phyloP scores from a whole-genome alignment of 2,113 vertebrate genomes.

The Tylochromis polylepis region DNA sequence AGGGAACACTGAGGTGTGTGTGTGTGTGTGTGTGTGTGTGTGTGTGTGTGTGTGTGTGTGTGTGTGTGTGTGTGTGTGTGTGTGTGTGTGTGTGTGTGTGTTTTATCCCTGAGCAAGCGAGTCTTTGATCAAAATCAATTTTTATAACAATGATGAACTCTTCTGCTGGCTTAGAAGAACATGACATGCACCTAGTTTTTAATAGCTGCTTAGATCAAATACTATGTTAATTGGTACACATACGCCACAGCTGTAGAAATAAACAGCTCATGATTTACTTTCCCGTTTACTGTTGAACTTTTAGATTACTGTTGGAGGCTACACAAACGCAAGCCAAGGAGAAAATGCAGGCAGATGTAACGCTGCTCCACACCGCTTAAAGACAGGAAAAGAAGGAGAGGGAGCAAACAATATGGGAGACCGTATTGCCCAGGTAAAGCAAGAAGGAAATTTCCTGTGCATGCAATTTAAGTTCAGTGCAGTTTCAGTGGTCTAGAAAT shows the following conservation, averaged over 20 bases:
- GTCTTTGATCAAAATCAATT: slow-evolving; percentile 30
- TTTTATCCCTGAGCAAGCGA: neutral
- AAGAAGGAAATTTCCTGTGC: neutral
- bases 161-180: neutral
- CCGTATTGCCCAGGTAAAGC: neutral
- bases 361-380: neutral
- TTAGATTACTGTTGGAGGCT: neutral
- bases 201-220: neutral
- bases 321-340: neutral
- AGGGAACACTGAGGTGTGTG: too few relatives aligned
- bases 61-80: neutral
- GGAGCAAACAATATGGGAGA: neutral
- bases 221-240: neutral
- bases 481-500: too few relatives aligned
- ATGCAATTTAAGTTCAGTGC: neutral
- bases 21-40: too few relatives aligned
- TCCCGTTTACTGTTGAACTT: neutral
- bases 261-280: neutral
- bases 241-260: neutral
- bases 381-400: neutral
- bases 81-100: neutral
- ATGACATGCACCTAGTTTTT: neutral
- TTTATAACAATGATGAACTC: slow-evolving; percentile 29
- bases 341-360: neutral
- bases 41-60: too few relatives aligned